phyloP scores from a whole-genome alignment of 1,140 invertebrate genomes.

The Archegozetes longisetosus region DNA sequence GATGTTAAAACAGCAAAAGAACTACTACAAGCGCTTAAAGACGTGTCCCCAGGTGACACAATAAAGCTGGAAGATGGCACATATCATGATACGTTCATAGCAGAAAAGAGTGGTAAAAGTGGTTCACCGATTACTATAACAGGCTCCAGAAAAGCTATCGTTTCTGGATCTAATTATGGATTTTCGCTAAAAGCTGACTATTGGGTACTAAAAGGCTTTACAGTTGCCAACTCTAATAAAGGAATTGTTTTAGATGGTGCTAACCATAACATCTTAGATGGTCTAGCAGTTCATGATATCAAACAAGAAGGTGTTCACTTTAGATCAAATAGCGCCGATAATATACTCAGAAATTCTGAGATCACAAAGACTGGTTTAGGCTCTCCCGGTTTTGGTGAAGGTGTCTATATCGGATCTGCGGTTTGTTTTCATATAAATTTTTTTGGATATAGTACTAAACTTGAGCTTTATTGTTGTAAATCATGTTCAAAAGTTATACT shows the following conservation, averaged over 20 bases:
- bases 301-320: neutral
- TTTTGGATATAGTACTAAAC: neutral
- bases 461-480: neutral
- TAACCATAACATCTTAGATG: neutral
- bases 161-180: neutral
- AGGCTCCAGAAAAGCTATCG: neutral
- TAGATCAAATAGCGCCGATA: neutral
- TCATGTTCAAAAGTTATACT: too few relatives aligned
- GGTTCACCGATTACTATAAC: neutral
- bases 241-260: neutral
- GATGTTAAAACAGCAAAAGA: neutral
- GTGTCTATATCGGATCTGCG: slow-evolving; percentile 4
- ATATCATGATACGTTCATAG: neutral
- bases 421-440: neutral
- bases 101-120: neutral
- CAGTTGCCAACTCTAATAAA: slow-evolving; percentile 1
- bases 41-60: neutral
- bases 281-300: neutral
- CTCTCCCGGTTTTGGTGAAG: neutral
- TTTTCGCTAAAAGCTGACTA: neutral
- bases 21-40: neutral
- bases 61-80: neutral
- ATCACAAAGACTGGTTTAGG: neutral
- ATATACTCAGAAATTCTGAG: neutral
- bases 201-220: slow-evolving; percentile 3